Evolutionary conservation across 2,797 vertebrate species (phyloP).

Genomic region (Moxostoma hubbsi): DNA sequence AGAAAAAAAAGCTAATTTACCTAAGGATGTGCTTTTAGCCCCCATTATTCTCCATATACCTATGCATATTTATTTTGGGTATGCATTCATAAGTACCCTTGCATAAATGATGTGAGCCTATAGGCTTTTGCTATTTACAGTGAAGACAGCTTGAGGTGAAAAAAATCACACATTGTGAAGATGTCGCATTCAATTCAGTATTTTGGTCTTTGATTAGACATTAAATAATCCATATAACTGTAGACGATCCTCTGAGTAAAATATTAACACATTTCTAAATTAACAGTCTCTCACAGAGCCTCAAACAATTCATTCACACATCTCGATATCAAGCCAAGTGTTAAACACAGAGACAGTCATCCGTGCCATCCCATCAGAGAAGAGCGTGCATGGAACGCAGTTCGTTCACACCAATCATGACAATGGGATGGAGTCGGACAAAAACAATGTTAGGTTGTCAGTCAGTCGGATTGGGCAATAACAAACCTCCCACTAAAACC

Average conservation of each 20-base stretch:
- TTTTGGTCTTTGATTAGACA: neutral
- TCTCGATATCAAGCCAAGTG: conserved; percentile 57
- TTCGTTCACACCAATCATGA: conserved; percentile 72
- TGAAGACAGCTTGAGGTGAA: too few relatives aligned
- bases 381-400: conserved; percentile 42
- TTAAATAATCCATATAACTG: neutral
- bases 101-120: neutral
- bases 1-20: too few relatives aligned
- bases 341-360: conserved; percentile 54
- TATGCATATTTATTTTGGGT: neutral
- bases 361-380: conserved; percentile 56
- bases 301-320: conserved; percentile 37
- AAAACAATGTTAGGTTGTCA: conserved; percentile 74
- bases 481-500: conserved; percentile 74
- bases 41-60: too few relatives aligned
- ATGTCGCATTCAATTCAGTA: neutral
- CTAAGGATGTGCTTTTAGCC: too few relatives aligned
- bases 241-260: neutral
- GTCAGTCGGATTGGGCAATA: conserved; percentile 68
- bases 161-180: neutral
- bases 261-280: neutral
- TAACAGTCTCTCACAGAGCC: neutral
- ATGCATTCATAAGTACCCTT: neutral
- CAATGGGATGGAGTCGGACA: conserved; percentile 61
- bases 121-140: too few relatives aligned